These are phyloP conservation scores for Clupea harengus DNA, from an alignment of 2,113 vertebrate genomes.

Conservation along the genomic window DNA sequence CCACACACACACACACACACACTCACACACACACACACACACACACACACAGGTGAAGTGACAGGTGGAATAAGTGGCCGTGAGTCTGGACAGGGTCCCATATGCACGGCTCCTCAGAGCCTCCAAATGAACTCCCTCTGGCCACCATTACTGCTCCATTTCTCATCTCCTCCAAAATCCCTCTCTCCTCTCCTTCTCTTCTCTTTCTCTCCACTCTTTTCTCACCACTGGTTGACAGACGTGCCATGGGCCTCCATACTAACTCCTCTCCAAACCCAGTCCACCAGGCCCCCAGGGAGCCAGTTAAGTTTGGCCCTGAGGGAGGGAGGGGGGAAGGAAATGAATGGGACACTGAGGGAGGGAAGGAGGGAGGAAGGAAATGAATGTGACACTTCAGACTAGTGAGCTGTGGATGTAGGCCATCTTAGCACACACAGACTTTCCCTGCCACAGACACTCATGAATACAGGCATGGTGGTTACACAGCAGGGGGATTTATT, in stretches of 20 bases:
- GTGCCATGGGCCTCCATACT: background rate
- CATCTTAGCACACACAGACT: background rate
- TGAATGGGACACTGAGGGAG: too few species aligned
- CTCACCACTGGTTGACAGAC: background rate
- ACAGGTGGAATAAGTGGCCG: too few species aligned
- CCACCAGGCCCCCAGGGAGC: background rate
- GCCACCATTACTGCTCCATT: background rate
- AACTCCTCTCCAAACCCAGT: background rate
- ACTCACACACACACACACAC: too few species aligned
- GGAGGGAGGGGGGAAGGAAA: too few species aligned
- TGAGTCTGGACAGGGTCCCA: background rate
- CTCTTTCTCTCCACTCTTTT: background rate
- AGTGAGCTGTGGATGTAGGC: background rate
- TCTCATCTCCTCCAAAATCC: background rate
- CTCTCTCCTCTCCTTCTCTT: background rate
- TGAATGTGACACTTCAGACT: background rate
- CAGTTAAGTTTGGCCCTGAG: background rate
- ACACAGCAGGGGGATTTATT: too few species aligned
- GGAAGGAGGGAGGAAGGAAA: background rate
- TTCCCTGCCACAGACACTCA: background rate
- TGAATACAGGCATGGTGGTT: too few species aligned
- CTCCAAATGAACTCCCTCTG: constrained; percentile 9
- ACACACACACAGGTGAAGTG: too few species aligned
- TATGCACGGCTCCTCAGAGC: constrained; percentile 3
- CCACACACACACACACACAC: too few species aligned